phyloP scores from a whole-genome alignment of 2,797 vertebrate genomes.

The Dicrostonyx torquatus region DNA sequence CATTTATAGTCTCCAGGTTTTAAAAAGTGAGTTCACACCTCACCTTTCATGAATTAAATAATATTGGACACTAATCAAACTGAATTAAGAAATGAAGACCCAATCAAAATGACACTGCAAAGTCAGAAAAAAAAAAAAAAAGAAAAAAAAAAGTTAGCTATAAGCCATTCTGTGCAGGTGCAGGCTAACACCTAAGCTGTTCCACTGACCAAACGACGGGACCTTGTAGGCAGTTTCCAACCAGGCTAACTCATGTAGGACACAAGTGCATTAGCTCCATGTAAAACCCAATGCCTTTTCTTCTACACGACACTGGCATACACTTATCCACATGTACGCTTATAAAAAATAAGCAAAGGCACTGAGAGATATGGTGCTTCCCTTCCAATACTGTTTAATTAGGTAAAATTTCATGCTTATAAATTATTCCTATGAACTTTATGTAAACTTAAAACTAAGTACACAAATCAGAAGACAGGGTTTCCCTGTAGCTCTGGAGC shows the following conservation, averaged over 20 bases:
- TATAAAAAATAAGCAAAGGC: slow-evolving; percentile 45
- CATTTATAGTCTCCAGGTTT: not conserved
- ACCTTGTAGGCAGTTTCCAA: not conserved
- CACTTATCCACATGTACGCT: not conserved
- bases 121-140: not conserved
- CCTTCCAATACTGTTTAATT: not conserved
- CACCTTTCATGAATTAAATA: not conserved
- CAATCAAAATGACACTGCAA: not conserved
- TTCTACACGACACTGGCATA: not conserved
- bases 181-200: not conserved
- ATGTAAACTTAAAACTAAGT: not conserved
- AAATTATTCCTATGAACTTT: slow-evolving; percentile 34
- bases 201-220: not conserved
- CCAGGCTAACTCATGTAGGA: not conserved
- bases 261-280: not conserved
- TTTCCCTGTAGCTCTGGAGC: no score
- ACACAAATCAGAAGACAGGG: not conserved
- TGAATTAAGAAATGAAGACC: not conserved
- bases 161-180: not conserved
- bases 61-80: not conserved
- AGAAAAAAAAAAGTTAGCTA: not conserved
- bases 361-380: not conserved
- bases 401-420: slow-evolving; percentile 19
- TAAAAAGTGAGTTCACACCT: not conserved
- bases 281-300: not conserved